phyloP scores from a whole-genome alignment of 2,888 invertebrate species.

The Amiota mariae region DNA sequence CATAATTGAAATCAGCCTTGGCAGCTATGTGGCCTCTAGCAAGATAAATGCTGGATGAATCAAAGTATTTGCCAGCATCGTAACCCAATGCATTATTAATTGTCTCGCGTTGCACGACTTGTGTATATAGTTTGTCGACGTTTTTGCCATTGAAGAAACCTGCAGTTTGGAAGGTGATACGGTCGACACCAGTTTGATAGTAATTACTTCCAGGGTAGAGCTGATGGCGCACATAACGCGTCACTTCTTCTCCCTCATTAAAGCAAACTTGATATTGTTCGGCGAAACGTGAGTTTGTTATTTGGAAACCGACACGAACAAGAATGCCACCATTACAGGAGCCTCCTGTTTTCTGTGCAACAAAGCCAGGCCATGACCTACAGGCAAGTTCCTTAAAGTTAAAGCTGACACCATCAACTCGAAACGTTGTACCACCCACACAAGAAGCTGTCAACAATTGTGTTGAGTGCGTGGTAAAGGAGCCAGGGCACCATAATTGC shows the following conservation, averaged over 20 bases:
- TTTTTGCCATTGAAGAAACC: conserved; percentile 69
- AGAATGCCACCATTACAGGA: conserved; percentile 66
- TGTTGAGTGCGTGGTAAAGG: conserved; percentile 54
- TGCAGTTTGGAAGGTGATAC: conserved; percentile 69
- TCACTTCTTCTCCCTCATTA: conserved; percentile 70
- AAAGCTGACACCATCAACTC: conserved; percentile 54
- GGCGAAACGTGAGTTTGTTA: conserved; percentile 66
- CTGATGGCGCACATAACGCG: conserved; percentile 71
- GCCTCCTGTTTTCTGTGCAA: conserved; percentile 59
- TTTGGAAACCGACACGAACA: conserved; percentile 73
- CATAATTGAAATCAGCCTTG: conserved; percentile 75
- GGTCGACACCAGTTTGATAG: conserved; percentile 72
- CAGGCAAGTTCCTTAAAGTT: conserved; percentile 70
- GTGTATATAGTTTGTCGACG: conserved; percentile 71
- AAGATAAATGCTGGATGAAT: conserved; percentile 60
- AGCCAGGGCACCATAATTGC: conserved; percentile 67
- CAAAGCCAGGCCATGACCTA: conserved; percentile 64
- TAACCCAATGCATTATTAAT: conserved; percentile 69
- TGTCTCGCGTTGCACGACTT: conserved; percentile 66
- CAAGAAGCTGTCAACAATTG: conserved; percentile 66
- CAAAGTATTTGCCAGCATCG: conserved; percentile 58
- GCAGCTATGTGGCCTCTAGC: conserved; percentile 76
- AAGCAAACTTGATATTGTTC: conserved; percentile 73
- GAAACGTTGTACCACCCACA: conserved; percentile 63
- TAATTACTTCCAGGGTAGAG: conserved; percentile 73